Base-by-base conservation (phyloP, 2,113 vertebrate genomes). In the Onychostoma macrolepis region DNA sequence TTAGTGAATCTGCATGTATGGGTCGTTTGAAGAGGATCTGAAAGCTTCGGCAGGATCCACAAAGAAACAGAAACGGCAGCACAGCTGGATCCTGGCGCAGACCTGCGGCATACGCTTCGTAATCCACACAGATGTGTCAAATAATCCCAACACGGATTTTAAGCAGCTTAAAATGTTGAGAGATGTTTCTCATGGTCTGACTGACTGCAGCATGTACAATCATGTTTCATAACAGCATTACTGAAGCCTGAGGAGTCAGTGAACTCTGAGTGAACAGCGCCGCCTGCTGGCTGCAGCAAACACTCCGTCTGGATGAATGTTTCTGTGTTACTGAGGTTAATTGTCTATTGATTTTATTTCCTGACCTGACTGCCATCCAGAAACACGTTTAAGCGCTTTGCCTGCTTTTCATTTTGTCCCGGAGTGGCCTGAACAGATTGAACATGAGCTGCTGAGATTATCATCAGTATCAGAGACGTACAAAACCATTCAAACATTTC, bases 241-340 rank as follows among this genome's bases (percentile, higher is more conserved):
- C 30, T 71, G 19, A 21, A 30, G 63, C 26, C 63, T 65, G 63
- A 65, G 63, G 63, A 65, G 6, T 15, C 26, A 13, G 26, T 30
- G 10, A 26, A 7, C 13, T 30, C 2, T 86, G 43, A 74, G 78
- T 65, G 71, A 86, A 88, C 33, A 58, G 80, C 69, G 84, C 89
- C 89, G 12, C 86, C 89, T 88, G 65, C 80, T 89, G 89, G 89
- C 26, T 43, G 26, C 5, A 61, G 26, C 50, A 53, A 6, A 53
- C 50, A 17, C 41, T 11, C 12, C 30, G 28, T 77, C 9, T 13
- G 81, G 21, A 67, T 4, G 6, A 41, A 8, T 45, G 15, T 61
- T 38, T 24, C 50, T 12, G 28, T 74, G 45, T 69, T 43, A 85
- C 8, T 45, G 33, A 26, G 61, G 61, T 65, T 65, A 77, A 87